Base-by-base conservation (phyloP, 2,113 vertebrate genomes). In the Lepisosteus oculatus region DNA sequence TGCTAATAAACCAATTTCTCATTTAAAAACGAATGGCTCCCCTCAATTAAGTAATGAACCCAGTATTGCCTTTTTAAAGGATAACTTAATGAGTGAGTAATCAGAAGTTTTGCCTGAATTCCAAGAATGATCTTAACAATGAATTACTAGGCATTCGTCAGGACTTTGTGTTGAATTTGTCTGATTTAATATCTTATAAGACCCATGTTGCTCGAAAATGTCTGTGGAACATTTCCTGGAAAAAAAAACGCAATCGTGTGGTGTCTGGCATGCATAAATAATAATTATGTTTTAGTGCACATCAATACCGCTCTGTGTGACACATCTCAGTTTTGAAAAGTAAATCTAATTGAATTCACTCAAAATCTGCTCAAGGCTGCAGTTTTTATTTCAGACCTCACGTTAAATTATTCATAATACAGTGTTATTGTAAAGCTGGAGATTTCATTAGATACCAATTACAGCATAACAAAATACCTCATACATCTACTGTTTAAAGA, bases 391-490 rank as follows among this genome's bases (percentile, higher is more conserved):
- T 68, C 80, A 77, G 72, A 83, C 75, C 78, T 70, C 67, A 72
- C 43, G 65, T 68, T 80, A 79, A 80, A 81, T 82, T 83, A 81
- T 81, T 84, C 83, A 84, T 76, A 83, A 78, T 65, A 64, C 73
- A 77, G 61, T 79, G 65, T 81, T 56, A 76, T 80, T 82, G 79
- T 66, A 72, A 65, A 74, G 63, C 55, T 76, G 69, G 78, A 85
- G 76, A 78, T 72, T 78, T 73, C 1, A 6, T 80, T 68, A 74
- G 68, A 29, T 66, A 71, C 56, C 8, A 3, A 15, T 68, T 74
- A 74, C 67, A 66, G 62, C 57, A 64, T 64, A 70, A 64, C 68
- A 61, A 59, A 66, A 70, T 69, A 69, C 54, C 64, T 65, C 61
- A 59, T 54, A 56, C 73, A 43, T 57, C 67, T 59, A 45, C 47